Conservation (phyloP, 1,140 invertebrate species). For the Rhagoletis zephyria region DNA sequence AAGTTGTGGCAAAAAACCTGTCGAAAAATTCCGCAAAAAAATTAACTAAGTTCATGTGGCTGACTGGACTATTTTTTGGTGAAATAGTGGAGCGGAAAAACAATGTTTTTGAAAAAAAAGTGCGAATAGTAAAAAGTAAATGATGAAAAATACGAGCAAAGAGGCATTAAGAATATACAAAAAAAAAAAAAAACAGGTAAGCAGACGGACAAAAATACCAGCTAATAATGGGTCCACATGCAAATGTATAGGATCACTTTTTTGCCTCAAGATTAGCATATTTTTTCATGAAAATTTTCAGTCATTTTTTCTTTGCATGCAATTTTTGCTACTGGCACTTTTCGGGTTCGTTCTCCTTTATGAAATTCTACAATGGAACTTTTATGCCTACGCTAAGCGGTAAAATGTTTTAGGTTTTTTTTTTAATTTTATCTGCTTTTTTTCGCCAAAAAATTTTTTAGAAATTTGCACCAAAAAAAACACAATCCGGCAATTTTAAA, state of each 20-base stretch:
- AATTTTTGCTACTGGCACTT: not conserved
- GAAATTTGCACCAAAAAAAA: too few species aligned
- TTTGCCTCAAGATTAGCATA: not conserved
- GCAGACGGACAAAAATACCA: too few species aligned
- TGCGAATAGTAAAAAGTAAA: not conserved
- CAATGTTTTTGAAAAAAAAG: not conserved
- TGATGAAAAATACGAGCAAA: not conserved
- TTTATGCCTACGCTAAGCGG: too few species aligned
- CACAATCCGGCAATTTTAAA: too few species aligned
- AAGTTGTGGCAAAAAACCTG: not conserved
- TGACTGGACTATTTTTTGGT: not conserved
- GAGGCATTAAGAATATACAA: not conserved
- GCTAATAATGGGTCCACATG: not conserved
- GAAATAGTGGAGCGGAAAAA: slow-evolving; percentile 18
- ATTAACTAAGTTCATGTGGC: not conserved
- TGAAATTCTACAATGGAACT: too few species aligned
- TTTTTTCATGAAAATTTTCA: slow-evolving; percentile 38
- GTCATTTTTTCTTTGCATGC: not conserved
- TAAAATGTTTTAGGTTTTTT: not conserved
- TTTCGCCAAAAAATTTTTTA: too few species aligned
- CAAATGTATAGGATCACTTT: not conserved
- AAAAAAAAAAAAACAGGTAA: not conserved
- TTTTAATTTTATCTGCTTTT: too few species aligned
- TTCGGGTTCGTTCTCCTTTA: not conserved
- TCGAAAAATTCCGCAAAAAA: not conserved